These are phyloP conservation scores for Tubiluchus corallicola DNA, from an alignment of 2,888 invertebrate species.

Conservation along the genomic window DNA sequence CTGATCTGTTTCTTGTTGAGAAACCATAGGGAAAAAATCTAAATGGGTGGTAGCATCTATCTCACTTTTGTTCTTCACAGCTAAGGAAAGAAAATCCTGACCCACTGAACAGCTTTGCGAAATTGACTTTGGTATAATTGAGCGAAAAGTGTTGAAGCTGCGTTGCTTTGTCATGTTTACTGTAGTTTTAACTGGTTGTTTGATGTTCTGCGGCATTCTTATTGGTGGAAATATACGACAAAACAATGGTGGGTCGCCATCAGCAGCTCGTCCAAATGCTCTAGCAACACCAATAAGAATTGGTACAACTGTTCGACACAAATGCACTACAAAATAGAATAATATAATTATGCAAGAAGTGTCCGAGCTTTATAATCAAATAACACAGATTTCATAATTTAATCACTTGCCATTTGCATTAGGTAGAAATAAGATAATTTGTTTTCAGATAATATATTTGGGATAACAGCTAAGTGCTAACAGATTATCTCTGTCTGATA, in stretches of 20 bases:
- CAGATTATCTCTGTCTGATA: no score
- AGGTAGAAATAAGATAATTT: no score
- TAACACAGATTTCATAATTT: no score
- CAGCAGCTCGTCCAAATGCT: slow-evolving; percentile 69
- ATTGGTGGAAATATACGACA: slow-evolving; percentile 66
- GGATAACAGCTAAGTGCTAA: no score
- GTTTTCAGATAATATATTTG: no score
- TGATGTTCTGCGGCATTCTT: slow-evolving; percentile 34
- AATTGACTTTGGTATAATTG: slow-evolving; percentile 76
- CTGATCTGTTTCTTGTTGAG: no score
- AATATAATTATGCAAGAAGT: no score
- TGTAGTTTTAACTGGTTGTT: slow-evolving; percentile 14
- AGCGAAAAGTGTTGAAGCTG: slow-evolving; percentile 38
- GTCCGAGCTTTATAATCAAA: no score
- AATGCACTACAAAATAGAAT: slow-evolving; percentile 36
- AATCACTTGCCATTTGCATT: no score
- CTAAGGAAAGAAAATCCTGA: not conserved
- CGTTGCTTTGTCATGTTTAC: slow-evolving; percentile 19
- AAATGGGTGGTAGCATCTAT: no score
- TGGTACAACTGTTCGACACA: slow-evolving; percentile 69
- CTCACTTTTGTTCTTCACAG: no score
- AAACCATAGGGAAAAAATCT: no score
- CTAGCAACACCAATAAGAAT: slow-evolving; percentile 67
- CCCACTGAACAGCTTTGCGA: slow-evolving; percentile 32
- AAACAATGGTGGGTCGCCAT: slow-evolving; percentile 56